These are phyloP conservation scores for Psittacara wagleri DNA, from an alignment of 2,113 vertebrate species.

Conservation along the genomic window DNA sequence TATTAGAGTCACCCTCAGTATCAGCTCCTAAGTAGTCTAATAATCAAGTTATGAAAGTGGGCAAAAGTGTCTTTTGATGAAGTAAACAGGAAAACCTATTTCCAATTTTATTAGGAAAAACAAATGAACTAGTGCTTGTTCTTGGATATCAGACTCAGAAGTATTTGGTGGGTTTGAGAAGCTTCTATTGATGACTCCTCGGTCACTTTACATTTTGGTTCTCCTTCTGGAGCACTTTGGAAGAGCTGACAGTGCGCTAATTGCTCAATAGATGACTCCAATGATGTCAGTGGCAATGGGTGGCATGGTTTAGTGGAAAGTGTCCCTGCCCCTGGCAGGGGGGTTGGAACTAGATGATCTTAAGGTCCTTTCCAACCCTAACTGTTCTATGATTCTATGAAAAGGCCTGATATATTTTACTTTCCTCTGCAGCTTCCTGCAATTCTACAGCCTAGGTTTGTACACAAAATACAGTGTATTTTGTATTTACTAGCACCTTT, in stretches of 20 bases:
- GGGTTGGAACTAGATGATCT: no score
- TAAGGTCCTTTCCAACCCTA: no score
- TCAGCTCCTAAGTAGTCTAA: background rate
- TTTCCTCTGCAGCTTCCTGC: background rate
- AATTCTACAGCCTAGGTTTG: background rate
- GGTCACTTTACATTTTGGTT: background rate
- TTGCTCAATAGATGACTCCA: background rate
- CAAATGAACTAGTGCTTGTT: background rate
- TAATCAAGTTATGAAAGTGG: background rate
- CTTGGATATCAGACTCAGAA: background rate
- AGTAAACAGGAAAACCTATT: background rate
- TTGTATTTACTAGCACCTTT: background rate
- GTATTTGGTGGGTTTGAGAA: background rate
- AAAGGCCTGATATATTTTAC: background rate
- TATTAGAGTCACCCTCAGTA: rapidly evolving
- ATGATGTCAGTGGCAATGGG: background rate
- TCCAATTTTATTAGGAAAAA: background rate
- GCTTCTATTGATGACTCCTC: background rate
- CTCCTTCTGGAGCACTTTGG: background rate
- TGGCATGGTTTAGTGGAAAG: no score
- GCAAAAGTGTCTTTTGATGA: background rate
- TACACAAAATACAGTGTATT: background rate
- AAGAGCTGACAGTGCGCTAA: background rate
- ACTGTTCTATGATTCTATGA: background rate
- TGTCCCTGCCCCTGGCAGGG: no score